Evolutionary conservation across 2,888 invertebrate species (phyloP).

Genomic region (Nemoura dubitans): DNA sequence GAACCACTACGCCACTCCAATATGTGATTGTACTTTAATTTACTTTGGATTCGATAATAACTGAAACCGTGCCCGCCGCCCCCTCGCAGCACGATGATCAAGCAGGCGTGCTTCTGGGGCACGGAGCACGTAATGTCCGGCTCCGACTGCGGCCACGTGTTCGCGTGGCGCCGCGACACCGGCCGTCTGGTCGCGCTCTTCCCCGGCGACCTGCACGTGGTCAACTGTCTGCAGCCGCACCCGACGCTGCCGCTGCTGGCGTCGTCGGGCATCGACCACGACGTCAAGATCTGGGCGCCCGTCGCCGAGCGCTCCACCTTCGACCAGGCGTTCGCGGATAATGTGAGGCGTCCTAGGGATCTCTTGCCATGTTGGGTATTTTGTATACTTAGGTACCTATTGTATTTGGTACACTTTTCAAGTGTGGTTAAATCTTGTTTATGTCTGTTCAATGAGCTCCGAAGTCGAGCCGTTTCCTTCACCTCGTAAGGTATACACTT

Average conservation of each 20-base stretch:
- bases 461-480: too few species aligned
- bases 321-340: constrained; percentile 70
- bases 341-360: constrained; percentile 61
- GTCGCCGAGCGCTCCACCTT: constrained; percentile 69
- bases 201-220: constrained; percentile 83
- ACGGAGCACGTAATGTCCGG: constrained; percentile 83
- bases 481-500: too few species aligned
- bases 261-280: constrained; percentile 89
- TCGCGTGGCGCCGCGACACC: constrained; percentile 79
- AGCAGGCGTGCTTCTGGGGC: constrained; percentile 88
- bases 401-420: too few species aligned
- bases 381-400: too few species aligned
- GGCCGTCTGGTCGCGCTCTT: constrained; percentile 77
- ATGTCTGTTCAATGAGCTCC: too few species aligned
- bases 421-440: too few species aligned
- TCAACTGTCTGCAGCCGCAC: constrained; percentile 87
- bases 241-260: constrained; percentile 79
- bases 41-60: too few species aligned
- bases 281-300: constrained; percentile 85
- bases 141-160: constrained; percentile 89
- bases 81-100: constrained; percentile 84
- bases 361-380: too few species aligned
- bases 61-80: too few species aligned
- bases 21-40: too few species aligned
- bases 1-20: too few species aligned